Base-by-base conservation (phyloP, 2,888 invertebrate species). In the Escarpia spicata region DNA sequence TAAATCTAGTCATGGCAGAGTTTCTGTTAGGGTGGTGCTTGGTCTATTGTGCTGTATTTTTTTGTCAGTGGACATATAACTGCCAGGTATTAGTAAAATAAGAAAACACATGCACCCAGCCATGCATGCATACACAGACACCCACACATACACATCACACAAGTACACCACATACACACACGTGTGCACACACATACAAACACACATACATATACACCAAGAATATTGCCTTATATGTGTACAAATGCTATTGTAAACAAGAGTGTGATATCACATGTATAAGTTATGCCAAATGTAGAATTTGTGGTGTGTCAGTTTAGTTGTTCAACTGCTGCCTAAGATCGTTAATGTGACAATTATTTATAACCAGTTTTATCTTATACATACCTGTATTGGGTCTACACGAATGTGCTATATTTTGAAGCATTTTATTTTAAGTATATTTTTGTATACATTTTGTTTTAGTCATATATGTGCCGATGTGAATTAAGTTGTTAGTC, bases 21-120 rank as follows among this genome's bases (percentile, higher is more conserved):
- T 75, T 97, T 97, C 95, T 97, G 97, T 97, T 97, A 97, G 58
- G 97, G 97, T 95, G 97, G 97, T 19, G 96, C 97, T 15, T 96
- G 96, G 92, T 96, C 97, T 94, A 96, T 97, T 96, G 93, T 92
- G 93, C 43, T 75, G 89, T 52, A 12, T 37, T 9, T 52, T 26
- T 75, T n/a, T 26, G 3, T 52, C 52, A 52, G 1, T 52, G 52
- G 52, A 52, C 52, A 10, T 45, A 10, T 45, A 45, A 52, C 52
- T 52, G 15, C 9, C 15, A 12, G 52, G 15, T 52, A 9, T 52
- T 15, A 52, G 8, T 9, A 52, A 52, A 52, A 52, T 9, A 52
- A 12, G 9, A 2, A 52, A 9, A 52, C 52, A 52, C 52, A 52
- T 15, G 15, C 52, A 52, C 52, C 9, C 52, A 52, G 12, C 9